These are phyloP conservation scores for Pelodiscus sinensis DNA, from an alignment of 2,113 vertebrate genomes.

Conservation along the genomic window DNA sequence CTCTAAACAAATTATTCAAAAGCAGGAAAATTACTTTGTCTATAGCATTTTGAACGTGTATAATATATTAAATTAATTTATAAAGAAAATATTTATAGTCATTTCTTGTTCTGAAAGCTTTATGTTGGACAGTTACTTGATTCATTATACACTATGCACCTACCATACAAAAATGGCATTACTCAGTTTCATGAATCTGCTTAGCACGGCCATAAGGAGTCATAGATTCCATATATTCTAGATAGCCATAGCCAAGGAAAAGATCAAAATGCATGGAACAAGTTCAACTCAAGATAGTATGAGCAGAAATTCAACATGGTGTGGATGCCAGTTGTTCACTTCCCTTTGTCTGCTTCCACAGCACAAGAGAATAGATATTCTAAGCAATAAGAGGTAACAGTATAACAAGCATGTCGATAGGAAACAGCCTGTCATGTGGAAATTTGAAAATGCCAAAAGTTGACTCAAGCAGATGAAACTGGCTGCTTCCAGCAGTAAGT, in stretches of 20 bases:
- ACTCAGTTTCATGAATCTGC: neutral
- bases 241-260: neutral
- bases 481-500: neutral
- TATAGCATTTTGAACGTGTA: neutral
- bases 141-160: neutral
- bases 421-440: neutral
- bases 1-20: neutral
- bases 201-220: neutral
- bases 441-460: neutral
- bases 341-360: neutral
- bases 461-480: neutral
- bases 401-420: neutral
- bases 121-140: neutral
- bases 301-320: neutral
- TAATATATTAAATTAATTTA: neutral
- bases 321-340: neutral
- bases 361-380: neutral
- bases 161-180: neutral
- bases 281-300: rapidly evolving
- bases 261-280: neutral
- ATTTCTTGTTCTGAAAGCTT: neutral
- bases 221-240: neutral
- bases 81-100: neutral
- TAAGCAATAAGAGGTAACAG: neutral
- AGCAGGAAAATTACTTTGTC: neutral